These are phyloP conservation scores for Magallana gigas DNA, from an alignment of 1,140 invertebrate genomes.

Conservation along the genomic window DNA sequence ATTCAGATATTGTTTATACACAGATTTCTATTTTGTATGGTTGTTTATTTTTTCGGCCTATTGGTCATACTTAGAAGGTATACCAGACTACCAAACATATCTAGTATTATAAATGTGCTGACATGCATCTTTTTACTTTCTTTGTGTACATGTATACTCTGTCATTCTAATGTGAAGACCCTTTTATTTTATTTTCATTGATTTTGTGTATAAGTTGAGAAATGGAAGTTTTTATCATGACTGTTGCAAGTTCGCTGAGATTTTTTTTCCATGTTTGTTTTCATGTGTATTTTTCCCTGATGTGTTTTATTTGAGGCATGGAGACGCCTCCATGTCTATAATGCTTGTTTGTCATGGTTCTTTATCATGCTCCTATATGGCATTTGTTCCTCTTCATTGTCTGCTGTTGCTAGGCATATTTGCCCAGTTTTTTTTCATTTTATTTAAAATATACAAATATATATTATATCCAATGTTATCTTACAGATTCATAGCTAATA, in stretches of 20 bases:
- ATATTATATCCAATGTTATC: conserved; percentile 9
- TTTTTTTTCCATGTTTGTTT: background rate
- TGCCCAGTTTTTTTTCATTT: background rate
- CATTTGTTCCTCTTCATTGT: background rate
- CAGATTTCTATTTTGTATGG: conserved; percentile 26
- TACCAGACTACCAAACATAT: conserved; percentile 37
- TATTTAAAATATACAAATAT: background rate
- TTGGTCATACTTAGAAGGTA: conserved; percentile 37
- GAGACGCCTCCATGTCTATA: background rate
- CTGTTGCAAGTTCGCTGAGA: background rate
- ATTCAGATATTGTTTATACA: conserved; percentile 35
- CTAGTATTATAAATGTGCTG: conserved; percentile 36
- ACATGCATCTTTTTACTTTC: background rate
- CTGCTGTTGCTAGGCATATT: background rate
- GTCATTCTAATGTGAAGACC: no score
- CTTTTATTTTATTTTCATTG: no score
- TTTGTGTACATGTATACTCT: background rate
- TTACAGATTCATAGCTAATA: background rate
- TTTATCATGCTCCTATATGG: background rate
- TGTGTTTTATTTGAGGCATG: background rate
- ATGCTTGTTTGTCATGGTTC: no score
- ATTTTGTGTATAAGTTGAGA: background rate
- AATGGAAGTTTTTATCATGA: background rate
- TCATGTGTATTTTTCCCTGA: background rate
- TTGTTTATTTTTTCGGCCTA: conserved; percentile 1